Base-by-base conservation (phyloP, 2,113 vertebrate species). In the Osmerus mordax region DNA sequence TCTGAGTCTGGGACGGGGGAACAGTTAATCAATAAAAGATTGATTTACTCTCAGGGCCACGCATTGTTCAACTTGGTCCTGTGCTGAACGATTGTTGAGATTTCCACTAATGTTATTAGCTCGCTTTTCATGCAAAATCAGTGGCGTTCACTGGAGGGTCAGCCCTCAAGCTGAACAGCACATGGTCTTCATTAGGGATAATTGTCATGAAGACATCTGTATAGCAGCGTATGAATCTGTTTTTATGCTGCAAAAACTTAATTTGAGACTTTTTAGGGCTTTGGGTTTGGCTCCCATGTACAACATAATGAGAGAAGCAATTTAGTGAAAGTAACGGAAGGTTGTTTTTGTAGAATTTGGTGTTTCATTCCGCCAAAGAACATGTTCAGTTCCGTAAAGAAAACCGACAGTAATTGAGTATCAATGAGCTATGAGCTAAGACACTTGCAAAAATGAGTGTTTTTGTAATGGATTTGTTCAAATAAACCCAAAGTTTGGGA, bases 371-470 rank as follows among this genome's bases (percentile, higher is more conserved):
- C 9, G 23, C 64, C 60, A 67, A 69, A 72, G 55, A 69, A 58
- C 65, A 56, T 70, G 60, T 68, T 78, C 69, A 75, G 62, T 47
- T 28, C 70, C 73, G 63, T 78, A 70, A 77, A 77, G 75, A 59
- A 72, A 77, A 75, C 68, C 74, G 78, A 74, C 77, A 74, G 79
- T 74, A 77, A 78, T 83, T 68, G 75, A 80, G 73, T 72, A 71
- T 74, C 6, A 41, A 67, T 78, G 78, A 79, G 78, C 80, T 76
- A 72, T 65, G 77, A 80, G 60, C 75, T 76, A 64, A 53, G 64
- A 74, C 66, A 61, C 73, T 74, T 80, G 59, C 72, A 67, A 71
- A 72, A 54, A 36, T 83, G 60, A 75, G 71, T 71, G 73, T 78
- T 80, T 78, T 79, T 78, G 70, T 77, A 69, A 69, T 67, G 47